Evolutionary conservation across 92 coral and sea anemone genomes (phyloP), one percentile per base, ranked within the genome.

Genomic region (Zoanthus sociatus): DNA sequence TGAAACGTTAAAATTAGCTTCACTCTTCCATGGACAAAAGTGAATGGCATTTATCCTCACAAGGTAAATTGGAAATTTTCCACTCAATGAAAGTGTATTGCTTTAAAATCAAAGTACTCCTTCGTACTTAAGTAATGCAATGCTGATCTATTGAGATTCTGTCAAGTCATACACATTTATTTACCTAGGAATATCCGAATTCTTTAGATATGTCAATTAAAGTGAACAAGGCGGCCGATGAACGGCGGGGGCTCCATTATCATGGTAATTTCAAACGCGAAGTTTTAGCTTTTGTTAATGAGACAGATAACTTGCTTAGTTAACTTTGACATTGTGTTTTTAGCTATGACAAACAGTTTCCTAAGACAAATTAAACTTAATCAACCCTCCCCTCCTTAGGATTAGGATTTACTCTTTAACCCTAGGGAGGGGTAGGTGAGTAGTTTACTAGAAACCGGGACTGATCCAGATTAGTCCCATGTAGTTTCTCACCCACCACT

Each of bases 171-270:
- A 81, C 48, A 81, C 37, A 66, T 66, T 64, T 81, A 81, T 81
- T 81, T 81, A 64, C 74, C 73, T 64, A 64, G 70, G 85, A 81
- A 81, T 81, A 81, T 81, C 73, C 33, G 64, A 64, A 81, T 81
- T 81, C 85, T 64, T 63, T 64, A 64, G 73, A 81, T 45, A 42
- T 66, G 85, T 81, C 85, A 81, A 66, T 81, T 81, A 81, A 48
- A 45, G 17, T 66, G 85, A 81, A 81, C 85, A 63, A 46, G 85
- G 13, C 73, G 74, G 45, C 4, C 60, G 17, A 12, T 5, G 15
- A 37, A 64, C 64, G 85, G 33, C 58, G 85, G 46, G 73, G 1
- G 14, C 13, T 66, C 60, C 44, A 46, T 81, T 81, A 47, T 81
- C 21, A 81, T 81, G 85, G 46, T 53, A 77, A 77, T 77, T 77